phyloP scores from a whole-genome alignment of 2,888 invertebrate genomes.

The Sycophila texana region DNA sequence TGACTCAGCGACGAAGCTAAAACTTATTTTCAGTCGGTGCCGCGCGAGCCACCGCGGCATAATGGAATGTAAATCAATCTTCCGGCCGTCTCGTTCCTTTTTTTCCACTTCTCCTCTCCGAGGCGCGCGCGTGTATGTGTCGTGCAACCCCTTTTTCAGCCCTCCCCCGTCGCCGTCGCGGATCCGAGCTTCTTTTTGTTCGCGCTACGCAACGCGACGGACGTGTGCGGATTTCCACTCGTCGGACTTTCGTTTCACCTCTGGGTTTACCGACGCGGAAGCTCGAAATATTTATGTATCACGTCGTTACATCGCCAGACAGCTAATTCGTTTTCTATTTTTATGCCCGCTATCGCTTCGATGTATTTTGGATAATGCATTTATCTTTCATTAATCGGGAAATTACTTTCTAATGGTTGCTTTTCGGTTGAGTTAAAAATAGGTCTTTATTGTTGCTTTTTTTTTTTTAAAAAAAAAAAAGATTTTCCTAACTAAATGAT shows the following conservation, averaged over 20 bases:
- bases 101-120: not conserved
- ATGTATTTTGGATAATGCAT: not conserved
- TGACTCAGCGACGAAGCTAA: not conserved
- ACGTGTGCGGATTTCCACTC: slow-evolving; percentile 30
- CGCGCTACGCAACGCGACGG: not conserved
- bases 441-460: too few species aligned
- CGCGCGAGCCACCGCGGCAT: slow-evolving; percentile 11
- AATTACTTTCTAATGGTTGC: not conserved
- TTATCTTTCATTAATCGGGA: not conserved
- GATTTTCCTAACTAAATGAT: too few species aligned
- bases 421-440: too few species aligned
- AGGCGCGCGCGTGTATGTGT: not conserved
- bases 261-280: slow-evolving; percentile 35
- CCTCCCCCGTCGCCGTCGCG: not conserved
- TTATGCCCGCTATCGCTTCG: not conserved
- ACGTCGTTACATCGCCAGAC: not conserved
- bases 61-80: slow-evolving; percentile 54
- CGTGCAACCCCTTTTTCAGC: not conserved
- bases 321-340: not conserved
- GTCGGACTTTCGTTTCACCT: slow-evolving; percentile 17
- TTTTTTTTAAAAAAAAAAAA: too few species aligned
- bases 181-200: not conserved
- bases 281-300: slow-evolving; percentile 30
- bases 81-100: slow-evolving; percentile 11
- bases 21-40: not conserved